Evolutionary conservation across 2,797 vertebrate species (phyloP).

Genomic region (Silurus aristotelis): DNA sequence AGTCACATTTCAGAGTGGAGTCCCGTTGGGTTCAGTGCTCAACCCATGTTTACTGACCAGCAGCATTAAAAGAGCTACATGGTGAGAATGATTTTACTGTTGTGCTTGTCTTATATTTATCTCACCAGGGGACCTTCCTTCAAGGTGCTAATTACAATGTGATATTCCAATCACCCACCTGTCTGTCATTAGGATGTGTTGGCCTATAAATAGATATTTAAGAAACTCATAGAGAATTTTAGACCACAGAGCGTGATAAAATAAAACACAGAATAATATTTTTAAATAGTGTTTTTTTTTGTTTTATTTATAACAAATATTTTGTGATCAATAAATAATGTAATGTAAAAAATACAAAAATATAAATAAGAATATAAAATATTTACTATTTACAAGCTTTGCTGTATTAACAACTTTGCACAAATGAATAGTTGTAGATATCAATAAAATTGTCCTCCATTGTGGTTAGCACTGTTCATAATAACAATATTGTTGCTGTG

Average conservation of each 20-base stretch:
- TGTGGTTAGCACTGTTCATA: conserved; percentile 60
- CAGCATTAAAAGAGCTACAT: conserved; percentile 42
- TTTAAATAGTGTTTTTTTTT: background rate
- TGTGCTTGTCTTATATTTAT: conserved; percentile 58
- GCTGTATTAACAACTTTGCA: conserved; percentile 14
- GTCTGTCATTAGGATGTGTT: conserved; percentile 58
- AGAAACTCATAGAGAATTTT: background rate
- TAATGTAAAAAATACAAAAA: conserved; percentile 35
- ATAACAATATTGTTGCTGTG: conserved; percentile 57
- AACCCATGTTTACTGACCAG: conserved; percentile 45
- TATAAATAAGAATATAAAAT: conserved; percentile 50
- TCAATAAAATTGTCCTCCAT: background rate
- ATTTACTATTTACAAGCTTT: conserved; percentile 38
- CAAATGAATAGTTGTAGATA: background rate
- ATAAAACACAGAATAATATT: background rate
- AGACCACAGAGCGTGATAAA: background rate
- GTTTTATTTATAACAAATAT: conserved; percentile 1
- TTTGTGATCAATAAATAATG: conserved; percentile 44
- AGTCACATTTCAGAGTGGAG: conserved; percentile 38
- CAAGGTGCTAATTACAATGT: conserved; percentile 65
- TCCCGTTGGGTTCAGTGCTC: background rate
- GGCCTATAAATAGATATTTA: background rate
- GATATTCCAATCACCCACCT: conserved; percentile 66
- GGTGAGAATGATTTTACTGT: conserved; percentile 61
- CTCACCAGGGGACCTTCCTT: conserved; percentile 69